phyloP scores from a whole-genome alignment of 2,797 vertebrate species.

The Sebastes minor region DNA sequence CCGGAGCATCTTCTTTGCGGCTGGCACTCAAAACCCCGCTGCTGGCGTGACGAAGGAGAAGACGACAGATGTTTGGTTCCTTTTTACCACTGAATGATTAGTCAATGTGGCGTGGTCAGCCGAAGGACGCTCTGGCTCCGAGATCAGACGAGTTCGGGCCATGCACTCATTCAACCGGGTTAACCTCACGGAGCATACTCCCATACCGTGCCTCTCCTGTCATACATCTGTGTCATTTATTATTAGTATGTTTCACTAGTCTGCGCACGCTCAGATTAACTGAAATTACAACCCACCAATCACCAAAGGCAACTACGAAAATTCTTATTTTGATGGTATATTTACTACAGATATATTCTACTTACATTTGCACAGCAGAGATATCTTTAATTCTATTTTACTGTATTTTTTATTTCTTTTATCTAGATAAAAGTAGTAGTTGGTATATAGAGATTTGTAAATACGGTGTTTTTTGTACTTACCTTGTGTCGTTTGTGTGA shows the following conservation, averaged over 20 bases:
- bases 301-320: neutral
- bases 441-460: too few species aligned
- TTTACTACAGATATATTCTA: neutral
- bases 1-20: neutral
- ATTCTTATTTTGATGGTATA: neutral
- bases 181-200: conserved; percentile 16
- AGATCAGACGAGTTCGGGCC: conserved; percentile 18
- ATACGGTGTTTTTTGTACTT: too few species aligned
- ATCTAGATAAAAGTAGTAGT: too few species aligned
- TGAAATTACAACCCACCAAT: neutral
- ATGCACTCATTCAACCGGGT: conserved; percentile 21
- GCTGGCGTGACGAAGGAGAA: conserved; percentile 2
- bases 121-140: conserved; percentile 24
- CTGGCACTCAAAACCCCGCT: conserved; percentile 5
- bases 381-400: neutral
- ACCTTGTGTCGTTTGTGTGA: too few species aligned
- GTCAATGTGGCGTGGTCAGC: conserved; percentile 25
- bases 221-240: neutral
- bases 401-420: neutral
- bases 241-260: neutral
- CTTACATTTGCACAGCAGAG: neutral
- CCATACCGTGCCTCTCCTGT: neutral
- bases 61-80: conserved; percentile 39
- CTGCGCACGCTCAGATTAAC: neutral
- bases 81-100: conserved; percentile 35